Evolutionary conservation across 2,888 invertebrate species (phyloP).

Genomic region (Spodoptera picta): DNA sequence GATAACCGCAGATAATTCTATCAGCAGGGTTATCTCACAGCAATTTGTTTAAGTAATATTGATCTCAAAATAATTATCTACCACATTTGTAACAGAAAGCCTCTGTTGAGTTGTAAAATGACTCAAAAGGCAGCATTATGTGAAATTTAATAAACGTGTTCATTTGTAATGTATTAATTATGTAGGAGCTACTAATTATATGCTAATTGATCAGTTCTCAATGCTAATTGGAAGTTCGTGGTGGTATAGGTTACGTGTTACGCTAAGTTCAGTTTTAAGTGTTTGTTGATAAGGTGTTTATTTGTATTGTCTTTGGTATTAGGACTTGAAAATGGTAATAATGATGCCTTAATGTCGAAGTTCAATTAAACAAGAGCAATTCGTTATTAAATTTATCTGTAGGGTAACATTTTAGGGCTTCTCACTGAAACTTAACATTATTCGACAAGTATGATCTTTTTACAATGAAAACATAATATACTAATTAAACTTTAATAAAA

Average conservation of each 20-base stretch:
- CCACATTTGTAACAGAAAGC: conserved; percentile 25
- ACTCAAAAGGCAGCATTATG: conserved; percentile 14
- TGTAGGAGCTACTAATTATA: conserved; percentile 28
- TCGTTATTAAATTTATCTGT: too few species aligned
- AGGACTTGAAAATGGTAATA: too few species aligned
- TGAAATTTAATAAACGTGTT: conserved; percentile 38
- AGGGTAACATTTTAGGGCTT: too few species aligned
- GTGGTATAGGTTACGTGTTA: neutral
- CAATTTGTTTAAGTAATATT: conserved; percentile 26
- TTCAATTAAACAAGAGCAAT: too few species aligned
- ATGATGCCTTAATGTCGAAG: too few species aligned
- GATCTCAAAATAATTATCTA: conserved; percentile 39
- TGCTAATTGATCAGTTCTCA: conserved; percentile 28
- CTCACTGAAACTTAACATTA: too few species aligned
- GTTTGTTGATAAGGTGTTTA: too few species aligned
- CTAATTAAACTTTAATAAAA: conserved; percentile 1
- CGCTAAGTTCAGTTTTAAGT: too few species aligned
- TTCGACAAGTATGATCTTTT: too few species aligned
- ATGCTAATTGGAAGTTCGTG: conserved; percentile 11
- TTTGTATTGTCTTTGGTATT: too few species aligned
- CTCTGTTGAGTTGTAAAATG: conserved; percentile 21
- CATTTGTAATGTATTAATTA: conserved; percentile 33
- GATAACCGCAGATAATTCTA: conserved; percentile 46
- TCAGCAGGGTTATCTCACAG: conserved; percentile 41
- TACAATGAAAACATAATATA: conserved; percentile 1